phyloP scores from a whole-genome alignment of 2,797 vertebrate species.

The Dipus sagitta region DNA sequence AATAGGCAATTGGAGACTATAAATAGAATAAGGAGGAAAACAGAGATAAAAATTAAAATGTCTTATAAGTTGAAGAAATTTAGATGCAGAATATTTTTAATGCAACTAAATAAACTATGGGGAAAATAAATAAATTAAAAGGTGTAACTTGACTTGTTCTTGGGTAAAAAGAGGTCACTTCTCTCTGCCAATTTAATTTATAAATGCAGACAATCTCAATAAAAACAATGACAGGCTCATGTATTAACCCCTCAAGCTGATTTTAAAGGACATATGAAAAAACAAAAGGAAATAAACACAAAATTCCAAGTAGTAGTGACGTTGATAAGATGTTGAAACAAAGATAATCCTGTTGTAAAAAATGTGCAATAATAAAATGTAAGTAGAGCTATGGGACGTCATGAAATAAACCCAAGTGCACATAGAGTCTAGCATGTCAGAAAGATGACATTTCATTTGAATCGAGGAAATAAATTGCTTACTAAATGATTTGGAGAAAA shows the following conservation, averaged over 20 bases:
- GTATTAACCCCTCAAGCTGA: background rate
- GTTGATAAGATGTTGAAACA: background rate
- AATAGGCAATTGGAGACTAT: background rate
- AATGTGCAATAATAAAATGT: background rate
- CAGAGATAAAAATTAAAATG: background rate
- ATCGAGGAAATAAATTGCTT: background rate
- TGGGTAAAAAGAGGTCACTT: background rate
- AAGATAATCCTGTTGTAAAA: conserved; percentile 5
- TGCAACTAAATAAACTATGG: background rate
- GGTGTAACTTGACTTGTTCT: background rate
- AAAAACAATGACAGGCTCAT: background rate
- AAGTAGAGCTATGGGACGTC: background rate
- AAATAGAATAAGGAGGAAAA: conserved; percentile 1
- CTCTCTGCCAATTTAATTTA: conserved; percentile 23
- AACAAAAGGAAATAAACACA: background rate
- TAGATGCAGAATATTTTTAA: background rate
- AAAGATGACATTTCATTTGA: conserved; percentile 42
- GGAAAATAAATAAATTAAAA: conserved; percentile 33
- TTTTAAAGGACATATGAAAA: background rate
- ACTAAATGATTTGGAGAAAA: background rate
- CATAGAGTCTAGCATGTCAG: background rate
- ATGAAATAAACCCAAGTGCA: background rate
- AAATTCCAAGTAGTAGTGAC: background rate
- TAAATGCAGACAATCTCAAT: background rate
- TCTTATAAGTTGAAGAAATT: conserved; percentile 5